Percentiles rank a stretch among this genome's conserved stretches.
Conservation (phyloP, 2,888 invertebrate genomes). For the Luperina testacea region DNA sequence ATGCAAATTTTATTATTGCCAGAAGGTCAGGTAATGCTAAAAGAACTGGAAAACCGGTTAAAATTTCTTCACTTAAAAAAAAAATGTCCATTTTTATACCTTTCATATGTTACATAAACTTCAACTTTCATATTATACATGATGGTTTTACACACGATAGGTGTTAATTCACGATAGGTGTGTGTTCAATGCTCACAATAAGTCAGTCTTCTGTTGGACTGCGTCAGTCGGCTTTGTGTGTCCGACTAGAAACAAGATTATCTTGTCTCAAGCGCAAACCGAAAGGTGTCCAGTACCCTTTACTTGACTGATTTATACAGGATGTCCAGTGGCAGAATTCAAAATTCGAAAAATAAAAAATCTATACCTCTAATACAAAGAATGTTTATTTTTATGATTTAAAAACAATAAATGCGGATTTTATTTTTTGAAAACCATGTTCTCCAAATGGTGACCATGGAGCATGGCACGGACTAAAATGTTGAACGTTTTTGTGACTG, state of each 20-base stretch:
- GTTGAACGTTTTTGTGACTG: too few relatives aligned
- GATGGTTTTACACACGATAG: background rate
- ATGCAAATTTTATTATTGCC: background rate
- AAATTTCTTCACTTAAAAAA: background rate
- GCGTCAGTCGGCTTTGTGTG: slow-evolving; percentile 38
- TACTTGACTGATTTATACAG: slow-evolving; percentile 33
- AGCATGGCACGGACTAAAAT: too few relatives aligned
- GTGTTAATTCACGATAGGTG: background rate
- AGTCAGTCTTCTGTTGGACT: slow-evolving; percentile 13
- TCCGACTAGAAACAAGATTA: slow-evolving; percentile 48
- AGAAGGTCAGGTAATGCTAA: too few relatives aligned
- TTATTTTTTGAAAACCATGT: too few relatives aligned
- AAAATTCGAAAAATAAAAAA: background rate
- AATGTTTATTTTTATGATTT: too few relatives aligned
- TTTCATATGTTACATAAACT: background rate
- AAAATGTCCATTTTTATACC: background rate
- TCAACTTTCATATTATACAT: background rate
- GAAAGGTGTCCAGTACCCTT: slow-evolving; percentile 24
- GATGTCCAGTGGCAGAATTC: background rate
- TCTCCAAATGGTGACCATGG: too few relatives aligned
- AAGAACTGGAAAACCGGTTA: background rate
- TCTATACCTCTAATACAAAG: too few relatives aligned
- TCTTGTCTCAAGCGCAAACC: slow-evolving; percentile 38
- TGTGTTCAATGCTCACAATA: slow-evolving; percentile 17
- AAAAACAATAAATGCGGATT: too few relatives aligned